Base-by-base conservation (phyloP, 2,888 invertebrate genomes). In the Gymnocheta viridis region DNA sequence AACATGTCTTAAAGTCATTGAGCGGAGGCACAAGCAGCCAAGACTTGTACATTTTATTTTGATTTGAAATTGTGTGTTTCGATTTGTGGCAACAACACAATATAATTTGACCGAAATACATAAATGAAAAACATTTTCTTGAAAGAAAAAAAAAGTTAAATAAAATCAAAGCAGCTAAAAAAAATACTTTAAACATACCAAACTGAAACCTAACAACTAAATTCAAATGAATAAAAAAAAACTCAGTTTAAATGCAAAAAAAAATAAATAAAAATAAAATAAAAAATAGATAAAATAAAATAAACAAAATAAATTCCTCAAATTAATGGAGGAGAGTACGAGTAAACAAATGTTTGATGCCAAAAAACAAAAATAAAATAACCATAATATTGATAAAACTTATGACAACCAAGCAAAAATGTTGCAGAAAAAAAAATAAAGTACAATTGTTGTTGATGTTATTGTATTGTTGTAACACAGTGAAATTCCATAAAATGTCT, bases 331-430 rank as follows among this genome's bases (percentile, higher is more conserved):
- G 67, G 32, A 47, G 67, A 69, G 67, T 41, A 60, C 58, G 24
- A 54, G 49, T 35, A 83, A n/a, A 32, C 19, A 38, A 79, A 64
- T 72, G 38, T 49, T 67, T 47, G 17, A 35, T 54, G 47, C 19
- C 29, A 54, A 66, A 29, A 41, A 67, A 66, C 64, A 60, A 77
- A 49, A 35, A 35, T 38, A 64, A 79, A 60, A 74, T 44, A 41
- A 67, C 64, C 67, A 73, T 72, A 83, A 81, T 84, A 84, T 84
- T 84, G 84, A 84, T 84, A 84, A 84, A 84, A 84, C 84, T 81
- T 84, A 84, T 84, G 84, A 84, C 81, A 84, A 83, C 24, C 22
- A 41, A 22, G 24, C 22, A 76, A 56, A 44, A 56, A 41, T 29
- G 9, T 17, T 17, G n/a, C 41, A 58, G 35, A 69, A 56, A 47